Evolutionary conservation across 1,140 invertebrate species (phyloP), one percentile per base, ranked within the genome.

Genomic region (Antheraea mylitta): DNA sequence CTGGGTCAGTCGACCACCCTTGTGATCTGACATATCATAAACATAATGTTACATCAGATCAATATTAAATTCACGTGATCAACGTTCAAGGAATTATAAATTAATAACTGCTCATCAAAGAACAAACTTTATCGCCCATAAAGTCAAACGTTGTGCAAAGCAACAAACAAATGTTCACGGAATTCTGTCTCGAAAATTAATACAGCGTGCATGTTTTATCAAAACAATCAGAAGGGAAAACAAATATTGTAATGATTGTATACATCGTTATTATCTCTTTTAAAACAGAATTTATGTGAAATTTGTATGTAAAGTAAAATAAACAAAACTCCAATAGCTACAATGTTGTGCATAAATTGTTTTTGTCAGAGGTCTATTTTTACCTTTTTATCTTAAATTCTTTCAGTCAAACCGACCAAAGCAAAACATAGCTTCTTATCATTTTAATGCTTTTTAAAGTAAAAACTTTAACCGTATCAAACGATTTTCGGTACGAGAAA

Each of bases 201-300:
- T 75, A 38, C 45, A 64, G 45, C 61, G 65, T 72, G 68, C 68
- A 75, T 67, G 60, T 73, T 77, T 73, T 72, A 77, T 74, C 71
- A 76, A 79, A 81, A 79, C 75, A 79, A 76, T 76, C 66, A 58
- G n/a, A n/a, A 48, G 68, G 74, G 30, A 67, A 38, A 53, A 78
- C 76, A 75, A 80, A 71, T 73, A 76, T 68, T n/a, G 36, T 37
- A 64, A 38, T 13, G 7, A 13, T 7, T 48, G 45, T 16, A 16
- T 13, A 53, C 45, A 53, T n/a, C 45, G 13, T 53, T 16, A 53
- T 53, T 53, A 16, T 2, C 45, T 42, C 16, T 16, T 53, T 53
- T 16, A 53, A 53, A n/a, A 16, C 5, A 53, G 4, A 16, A 6
- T 53, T 16, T 53, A 16, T 53, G 45, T 53, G 9, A 53, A 53